These are phyloP conservation scores for Laticauda laticaudata DNA, from an alignment of 2,113 vertebrate genomes.

Conservation along the genomic window DNA sequence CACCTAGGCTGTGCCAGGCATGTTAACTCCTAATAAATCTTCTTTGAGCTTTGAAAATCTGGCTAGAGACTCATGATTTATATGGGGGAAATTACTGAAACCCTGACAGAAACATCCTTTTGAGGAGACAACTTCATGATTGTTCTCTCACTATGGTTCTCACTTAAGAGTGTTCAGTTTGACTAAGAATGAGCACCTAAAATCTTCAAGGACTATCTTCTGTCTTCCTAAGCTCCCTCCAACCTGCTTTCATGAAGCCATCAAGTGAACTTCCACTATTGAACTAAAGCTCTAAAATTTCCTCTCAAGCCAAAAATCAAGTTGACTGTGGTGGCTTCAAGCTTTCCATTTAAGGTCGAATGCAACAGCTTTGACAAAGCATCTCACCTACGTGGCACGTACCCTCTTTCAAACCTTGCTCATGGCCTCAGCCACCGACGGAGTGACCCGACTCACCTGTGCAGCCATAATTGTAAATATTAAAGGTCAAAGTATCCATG, in stretches of 20 bases:
- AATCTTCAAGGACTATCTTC: background rate
- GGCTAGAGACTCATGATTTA: no score
- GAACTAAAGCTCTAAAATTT: background rate
- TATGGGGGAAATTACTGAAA: no score
- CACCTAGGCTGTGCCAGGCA: no score
- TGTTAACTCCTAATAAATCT: no score
- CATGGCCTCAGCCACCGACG: background rate
- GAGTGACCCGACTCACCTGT: conserved; percentile 74
- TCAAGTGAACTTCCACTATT: background rate
- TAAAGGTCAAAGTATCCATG: conserved; percentile 85
- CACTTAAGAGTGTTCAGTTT: background rate
- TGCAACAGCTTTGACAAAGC: no score
- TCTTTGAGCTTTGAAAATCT: no score
- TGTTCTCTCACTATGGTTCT: background rate
- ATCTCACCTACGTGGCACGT: background rate
- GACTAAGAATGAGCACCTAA: background rate
- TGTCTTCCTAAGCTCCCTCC: background rate
- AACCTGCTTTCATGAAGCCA: background rate
- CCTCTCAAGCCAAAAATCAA: background rate
- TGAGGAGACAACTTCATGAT: background rate
- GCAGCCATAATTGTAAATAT: conserved; percentile 92
- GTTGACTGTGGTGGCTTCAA: background rate
- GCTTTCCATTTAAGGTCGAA: no score
- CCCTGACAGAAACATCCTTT: background rate
- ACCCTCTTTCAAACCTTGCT: background rate